Base-by-base conservation (phyloP, 64 coral and sea anemone species). In the Pocillopora damicornis region DNA sequence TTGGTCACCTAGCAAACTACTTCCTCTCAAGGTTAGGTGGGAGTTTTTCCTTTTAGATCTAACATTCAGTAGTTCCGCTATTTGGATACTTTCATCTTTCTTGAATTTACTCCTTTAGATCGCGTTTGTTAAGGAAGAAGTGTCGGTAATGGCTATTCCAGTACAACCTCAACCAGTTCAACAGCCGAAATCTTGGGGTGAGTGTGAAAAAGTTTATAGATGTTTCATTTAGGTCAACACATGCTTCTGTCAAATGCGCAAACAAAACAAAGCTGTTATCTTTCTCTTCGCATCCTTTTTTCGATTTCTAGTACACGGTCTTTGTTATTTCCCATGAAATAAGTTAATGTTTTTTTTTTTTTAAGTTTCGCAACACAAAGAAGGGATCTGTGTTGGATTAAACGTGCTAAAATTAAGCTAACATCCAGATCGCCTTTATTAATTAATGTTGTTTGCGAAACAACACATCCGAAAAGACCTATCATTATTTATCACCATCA, bases 121-220 rank as follows among this genome's bases (percentile, higher is more conserved):
- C 2, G 59, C 22, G 4, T n/a, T 23, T 61, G 59, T 15, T 12
- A 30, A 17, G 35, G 26, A 74, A 73, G 35, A 38, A 34, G 0
- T 35, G 25, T 59, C 61, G 37, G 13, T 18, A 88, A 99, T 99
- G 97, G 90, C 97, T 73, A 91, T 95, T 60, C 97, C 94, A 75
- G 87, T 94, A 10, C 77, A 87, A 79, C 87, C 83, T 36, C 97
- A 83, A 35, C 97, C 94, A 60, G 73, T 95, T 20, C 93, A 88
- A 59, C 97, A 99, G 62, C 97, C 97, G 36, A 99, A 99, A 71
- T 99, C 97, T 11, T 99, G 97, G 97, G 97, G 97, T 99, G 81
- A 85, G 93, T 83, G 11, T 13, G 26, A 26, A 34, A 7, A 60
- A 76, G 75, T 13, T 61, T 5, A 37, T 1, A 22, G 38, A 25